Base-by-base conservation (phyloP, 2,888 invertebrate species). In the Thereva unica region DNA sequence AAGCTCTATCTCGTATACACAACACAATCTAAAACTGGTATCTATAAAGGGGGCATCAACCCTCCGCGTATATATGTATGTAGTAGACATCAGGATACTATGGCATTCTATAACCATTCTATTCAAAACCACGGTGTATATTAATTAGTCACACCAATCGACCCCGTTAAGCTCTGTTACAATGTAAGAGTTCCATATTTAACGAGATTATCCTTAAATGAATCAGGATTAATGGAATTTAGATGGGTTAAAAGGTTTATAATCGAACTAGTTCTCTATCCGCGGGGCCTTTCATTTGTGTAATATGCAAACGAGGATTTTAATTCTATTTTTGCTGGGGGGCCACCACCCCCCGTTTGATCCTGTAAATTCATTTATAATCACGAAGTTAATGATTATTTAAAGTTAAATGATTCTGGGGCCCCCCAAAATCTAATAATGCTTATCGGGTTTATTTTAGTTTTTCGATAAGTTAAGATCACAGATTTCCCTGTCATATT, bases 151-250 rank as follows among this genome's bases (percentile, higher is more conserved):
- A 55, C 40, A 55, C 55, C 41, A 38, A 40, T 41, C 40, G 55
- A 34, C 53, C 53, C 53, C 23, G 23, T 23, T 23, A 23, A 23
- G 23, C 23, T 23, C 23, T 23, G 23, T 23, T 23, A 23, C 23
- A 23, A 23, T 23, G 23, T 23, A 23, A 38, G 53, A 56, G 44
- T 42, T 42, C 41, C 34, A 56, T 42, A 44, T 10, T 56, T 44
- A 56, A 56, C 44, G 56, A 56, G 56, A 56, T 56, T 56, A 44
- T 47, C 47, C 57, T 59, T 47, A 59, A 59, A 59, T 38, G 47
- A 47, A 44, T 59, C 37, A 47, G 57, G 47, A 59, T 59, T 59
- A 59, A 59, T 59, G 57, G 57, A 59, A 47, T 59, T 59, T 47
- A 59, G 47, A 59, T 59, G 23, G 47, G 12, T 23, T 10, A 6